These are phyloP conservation scores for Xestia ashworthii DNA, from an alignment of 2,888 invertebrate species.

Conservation along the genomic window DNA sequence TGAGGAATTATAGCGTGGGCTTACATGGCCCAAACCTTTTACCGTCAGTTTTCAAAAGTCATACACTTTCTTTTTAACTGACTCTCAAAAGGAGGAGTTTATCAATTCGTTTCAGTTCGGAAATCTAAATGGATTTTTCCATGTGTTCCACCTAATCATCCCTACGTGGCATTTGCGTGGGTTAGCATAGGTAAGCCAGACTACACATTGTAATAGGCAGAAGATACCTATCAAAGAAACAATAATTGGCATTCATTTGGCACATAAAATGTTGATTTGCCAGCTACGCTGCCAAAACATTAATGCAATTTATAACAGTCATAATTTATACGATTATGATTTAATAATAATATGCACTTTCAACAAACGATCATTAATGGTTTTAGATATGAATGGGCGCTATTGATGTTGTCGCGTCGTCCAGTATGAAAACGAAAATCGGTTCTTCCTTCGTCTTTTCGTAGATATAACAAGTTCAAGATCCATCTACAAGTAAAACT, in stretches of 20 bases:
- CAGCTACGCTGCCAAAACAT: conserved; percentile 35
- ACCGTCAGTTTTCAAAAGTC: background rate
- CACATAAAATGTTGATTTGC: background rate
- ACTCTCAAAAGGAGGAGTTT: too few relatives aligned
- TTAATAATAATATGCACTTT: conserved; percentile 6
- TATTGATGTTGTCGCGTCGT: background rate
- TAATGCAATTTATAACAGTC: conserved; percentile 22
- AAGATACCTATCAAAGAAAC: conserved; percentile 14
- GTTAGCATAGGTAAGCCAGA: background rate
- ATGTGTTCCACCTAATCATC: too few relatives aligned
- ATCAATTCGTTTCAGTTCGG: too few relatives aligned
- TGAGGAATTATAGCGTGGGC: conserved; percentile 67
- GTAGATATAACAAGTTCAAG: background rate
- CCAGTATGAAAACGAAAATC: background rate
- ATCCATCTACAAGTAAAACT: background rate
- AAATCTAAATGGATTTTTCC: too few relatives aligned
- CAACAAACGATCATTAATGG: conserved; percentile 14
- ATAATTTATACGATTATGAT: conserved; percentile 8
- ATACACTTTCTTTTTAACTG: too few relatives aligned
- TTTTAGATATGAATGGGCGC: conserved; percentile 15
- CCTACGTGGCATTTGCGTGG: too few relatives aligned
- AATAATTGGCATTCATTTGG: conserved; percentile 19
- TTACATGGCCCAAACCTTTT: conserved; percentile 74
- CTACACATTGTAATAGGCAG: background rate
- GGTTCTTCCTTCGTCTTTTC: background rate